These are phyloP conservation scores for Onychomys arenicola DNA, from an alignment of 2,797 vertebrate genomes.

Conservation along the genomic window DNA sequence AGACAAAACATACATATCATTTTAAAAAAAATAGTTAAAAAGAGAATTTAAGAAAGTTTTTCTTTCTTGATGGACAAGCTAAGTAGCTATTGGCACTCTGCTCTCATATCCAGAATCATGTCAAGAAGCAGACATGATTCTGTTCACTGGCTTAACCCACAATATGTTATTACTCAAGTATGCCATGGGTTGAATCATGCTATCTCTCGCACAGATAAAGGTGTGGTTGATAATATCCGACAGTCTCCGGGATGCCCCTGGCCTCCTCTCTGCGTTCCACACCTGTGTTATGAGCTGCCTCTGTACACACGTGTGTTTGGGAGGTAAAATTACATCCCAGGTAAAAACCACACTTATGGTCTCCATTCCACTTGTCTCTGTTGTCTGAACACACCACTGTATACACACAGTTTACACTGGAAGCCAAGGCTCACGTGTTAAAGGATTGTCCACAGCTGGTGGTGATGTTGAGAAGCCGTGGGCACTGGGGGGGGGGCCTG, in stretches of 20 bases:
- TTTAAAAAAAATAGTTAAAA: neutral
- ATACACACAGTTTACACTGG: neutral
- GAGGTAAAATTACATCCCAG: neutral
- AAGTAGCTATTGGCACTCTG: neutral
- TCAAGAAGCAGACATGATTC: neutral
- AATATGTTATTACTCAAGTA: neutral
- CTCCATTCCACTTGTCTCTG: neutral
- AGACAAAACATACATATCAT: neutral
- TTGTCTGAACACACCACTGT: neutral
- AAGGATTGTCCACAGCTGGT: neutral
- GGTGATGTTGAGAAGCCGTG: neutral
- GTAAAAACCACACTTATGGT: neutral
- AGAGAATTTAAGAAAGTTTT: conserved; percentile 21
- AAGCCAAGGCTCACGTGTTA: neutral
- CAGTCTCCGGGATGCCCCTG: neutral
- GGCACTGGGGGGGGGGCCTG: neutral
- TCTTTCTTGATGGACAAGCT: neutral
- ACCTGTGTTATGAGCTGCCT: neutral
- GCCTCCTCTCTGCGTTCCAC: neutral
- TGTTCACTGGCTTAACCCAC: neutral
- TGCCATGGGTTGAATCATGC: neutral
- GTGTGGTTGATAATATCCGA: neutral
- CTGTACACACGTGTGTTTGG: neutral
- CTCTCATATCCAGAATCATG: neutral
- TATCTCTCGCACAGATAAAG: neutral